These are phyloP conservation scores for Heliothis subflexa DNA, from an alignment of 1,140 invertebrate genomes.

Conservation along the genomic window DNA sequence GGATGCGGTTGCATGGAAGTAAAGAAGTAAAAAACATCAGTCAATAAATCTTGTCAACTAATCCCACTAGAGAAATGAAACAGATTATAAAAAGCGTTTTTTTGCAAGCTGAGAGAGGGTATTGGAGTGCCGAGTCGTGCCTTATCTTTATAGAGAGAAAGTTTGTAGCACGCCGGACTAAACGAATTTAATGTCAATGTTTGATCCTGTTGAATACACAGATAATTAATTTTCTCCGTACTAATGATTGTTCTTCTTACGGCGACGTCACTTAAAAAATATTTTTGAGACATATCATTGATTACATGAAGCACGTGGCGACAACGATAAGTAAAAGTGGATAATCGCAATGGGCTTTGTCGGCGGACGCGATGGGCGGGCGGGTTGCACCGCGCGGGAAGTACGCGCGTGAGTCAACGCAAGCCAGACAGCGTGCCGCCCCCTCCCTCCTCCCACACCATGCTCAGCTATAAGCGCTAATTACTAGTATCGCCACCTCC, in stretches of 20 bases:
- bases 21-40: slow-evolving; percentile 36
- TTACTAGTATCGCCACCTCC: slow-evolving; percentile 30
- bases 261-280: too few relatives aligned
- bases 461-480: slow-evolving; percentile 28
- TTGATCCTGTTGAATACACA: too few relatives aligned
- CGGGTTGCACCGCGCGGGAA: slow-evolving; percentile 29
- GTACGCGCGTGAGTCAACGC: slow-evolving; percentile 59
- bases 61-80: slow-evolving; percentile 43
- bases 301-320: slow-evolving; percentile 1
- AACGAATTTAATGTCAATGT: slow-evolving; percentile 15
- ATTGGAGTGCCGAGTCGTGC: slow-evolving; percentile 26
- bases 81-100: slow-evolving; percentile 39
- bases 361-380: slow-evolving; percentile 15
- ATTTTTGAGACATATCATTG: not conserved
- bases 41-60: slow-evolving; percentile 43
- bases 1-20: slow-evolving; percentile 15
- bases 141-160: slow-evolving; percentile 40
- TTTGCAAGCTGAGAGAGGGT: slow-evolving; percentile 40
- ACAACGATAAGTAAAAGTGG: slow-evolving; percentile 4
- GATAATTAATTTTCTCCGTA: not conserved
- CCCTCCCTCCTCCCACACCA: slow-evolving; percentile 19
- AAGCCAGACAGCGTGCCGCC: slow-evolving; percentile 61
- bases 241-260: not conserved
- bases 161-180: slow-evolving; percentile 32
- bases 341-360: slow-evolving; percentile 9